A percentile compares a stretch with the other conserved stretches of the same genome.
Evolutionary conservation across 2,113 vertebrate species (phyloP).

Genomic region (Daphoenositta chrysoptera): DNA sequence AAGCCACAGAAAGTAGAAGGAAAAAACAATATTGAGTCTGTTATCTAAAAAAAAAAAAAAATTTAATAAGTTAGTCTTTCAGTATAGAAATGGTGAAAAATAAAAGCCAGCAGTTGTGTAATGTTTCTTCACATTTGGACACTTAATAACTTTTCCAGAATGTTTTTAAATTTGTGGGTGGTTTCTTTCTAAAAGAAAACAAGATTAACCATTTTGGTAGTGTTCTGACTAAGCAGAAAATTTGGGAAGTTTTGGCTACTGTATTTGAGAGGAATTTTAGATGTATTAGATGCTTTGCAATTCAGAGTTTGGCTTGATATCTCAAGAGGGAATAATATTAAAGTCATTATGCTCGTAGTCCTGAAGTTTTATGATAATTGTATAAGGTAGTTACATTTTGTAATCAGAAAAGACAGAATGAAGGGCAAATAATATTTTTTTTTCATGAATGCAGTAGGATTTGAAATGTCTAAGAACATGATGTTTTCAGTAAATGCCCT

Average conservation of each 20-base stretch:
- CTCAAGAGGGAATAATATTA: background rate
- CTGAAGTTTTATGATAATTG: background rate
- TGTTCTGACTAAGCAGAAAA: background rate
- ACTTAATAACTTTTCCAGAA: background rate
- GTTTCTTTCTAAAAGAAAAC: background rate
- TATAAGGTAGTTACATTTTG: background rate
- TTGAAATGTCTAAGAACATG: background rate
- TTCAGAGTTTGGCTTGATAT: background rate
- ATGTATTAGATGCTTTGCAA: background rate
- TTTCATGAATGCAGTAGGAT: background rate
- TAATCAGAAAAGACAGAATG: background rate
- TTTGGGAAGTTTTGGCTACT: background rate
- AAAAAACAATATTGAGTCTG: background rate
- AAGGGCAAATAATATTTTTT: background rate
- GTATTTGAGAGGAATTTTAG: background rate
- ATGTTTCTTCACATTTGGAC: background rate
- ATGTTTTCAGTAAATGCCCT: background rate
- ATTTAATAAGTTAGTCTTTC: background rate
- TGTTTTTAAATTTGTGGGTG: background rate
- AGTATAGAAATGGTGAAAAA: background rate
- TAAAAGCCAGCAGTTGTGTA: background rate
- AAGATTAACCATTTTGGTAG: background rate
- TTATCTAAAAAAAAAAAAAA: background rate
- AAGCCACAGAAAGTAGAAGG: background rate
- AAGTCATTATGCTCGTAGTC: background rate